Evolutionary conservation across 1,140 invertebrate genomes (phyloP).

Genomic region (Polypedilum pembai): DNA sequence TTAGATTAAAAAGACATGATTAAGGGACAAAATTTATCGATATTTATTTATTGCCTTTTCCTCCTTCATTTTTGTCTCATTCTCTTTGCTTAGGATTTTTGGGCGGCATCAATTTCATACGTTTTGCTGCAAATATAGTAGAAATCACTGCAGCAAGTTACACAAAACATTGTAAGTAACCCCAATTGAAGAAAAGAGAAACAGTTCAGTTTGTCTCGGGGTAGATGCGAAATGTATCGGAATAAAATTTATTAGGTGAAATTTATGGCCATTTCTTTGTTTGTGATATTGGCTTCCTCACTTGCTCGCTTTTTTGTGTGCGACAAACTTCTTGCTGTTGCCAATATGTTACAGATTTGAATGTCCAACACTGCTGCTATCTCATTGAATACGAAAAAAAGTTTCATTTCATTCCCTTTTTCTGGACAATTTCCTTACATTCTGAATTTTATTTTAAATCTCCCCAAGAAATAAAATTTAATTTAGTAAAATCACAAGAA

Average conservation of each 20-base stretch:
- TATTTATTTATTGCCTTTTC: conserved; percentile 27
- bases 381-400: not conserved
- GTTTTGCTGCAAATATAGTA: not conserved
- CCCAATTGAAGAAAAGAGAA: too few relatives aligned
- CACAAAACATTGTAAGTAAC: too few relatives aligned
- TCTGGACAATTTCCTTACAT: not conserved
- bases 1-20: conserved; percentile 28
- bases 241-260: conserved; percentile 25
- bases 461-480: too few relatives aligned
- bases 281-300: conserved; percentile 19
- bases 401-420: not conserved
- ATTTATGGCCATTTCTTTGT: conserved; percentile 26
- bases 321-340: not conserved
- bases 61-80: not conserved
- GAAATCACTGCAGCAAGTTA: not conserved
- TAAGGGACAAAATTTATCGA: conserved; percentile 27
- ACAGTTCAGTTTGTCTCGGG: not conserved
- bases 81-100: too few relatives aligned
- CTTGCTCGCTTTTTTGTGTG: not conserved
- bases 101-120: not conserved
- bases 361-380: conserved; percentile 5
- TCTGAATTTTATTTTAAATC: not conserved
- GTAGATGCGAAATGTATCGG: conserved; percentile 1
- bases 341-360: conserved; percentile 12
- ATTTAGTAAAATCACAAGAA: too few relatives aligned